phyloP scores from a whole-genome alignment of 2,888 invertebrate species.

The Nasonia oneida region DNA sequence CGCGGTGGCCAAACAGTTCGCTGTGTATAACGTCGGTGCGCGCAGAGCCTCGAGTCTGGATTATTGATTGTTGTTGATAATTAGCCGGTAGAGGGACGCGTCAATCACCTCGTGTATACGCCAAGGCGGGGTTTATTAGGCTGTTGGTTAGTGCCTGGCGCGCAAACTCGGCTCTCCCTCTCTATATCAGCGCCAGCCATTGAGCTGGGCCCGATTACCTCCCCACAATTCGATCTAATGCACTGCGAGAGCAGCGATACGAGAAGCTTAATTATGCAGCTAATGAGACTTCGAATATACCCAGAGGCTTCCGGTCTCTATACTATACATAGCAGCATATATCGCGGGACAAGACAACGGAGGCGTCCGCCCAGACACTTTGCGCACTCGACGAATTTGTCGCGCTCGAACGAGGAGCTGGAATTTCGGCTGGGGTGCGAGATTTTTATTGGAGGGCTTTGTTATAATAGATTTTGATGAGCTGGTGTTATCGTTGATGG shows the following conservation, averaged over 20 bases:
- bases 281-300: slow-evolving; percentile 74
- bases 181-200: slow-evolving; percentile 67
- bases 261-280: slow-evolving; percentile 77
- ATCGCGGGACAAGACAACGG: not conserved
- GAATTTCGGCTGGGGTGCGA: not conserved
- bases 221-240: slow-evolving; percentile 77
- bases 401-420: not conserved
- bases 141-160: slow-evolving; percentile 74
- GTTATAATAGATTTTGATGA: not conserved
- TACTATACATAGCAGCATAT: too few species aligned
- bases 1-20: slow-evolving; percentile 45
- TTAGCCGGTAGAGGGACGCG: slow-evolving; percentile 77
- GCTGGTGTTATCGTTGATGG: not conserved
- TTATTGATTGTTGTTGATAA: slow-evolving; percentile 78
- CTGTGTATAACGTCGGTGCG: not conserved
- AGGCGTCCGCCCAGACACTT: not conserved
- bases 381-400: not conserved
- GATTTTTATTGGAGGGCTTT: not conserved
- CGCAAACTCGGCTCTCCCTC: slow-evolving; percentile 8
- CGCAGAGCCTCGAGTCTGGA: slow-evolving; percentile 34
- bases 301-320: slow-evolving; percentile 55
- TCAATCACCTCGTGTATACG: slow-evolving; percentile 72
- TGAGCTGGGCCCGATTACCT: slow-evolving; percentile 76
- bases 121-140: slow-evolving; percentile 76
- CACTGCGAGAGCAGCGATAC: slow-evolving; percentile 71